Conservation (phyloP, 2,797 vertebrate genomes). For the Malacoraja senta region DNA sequence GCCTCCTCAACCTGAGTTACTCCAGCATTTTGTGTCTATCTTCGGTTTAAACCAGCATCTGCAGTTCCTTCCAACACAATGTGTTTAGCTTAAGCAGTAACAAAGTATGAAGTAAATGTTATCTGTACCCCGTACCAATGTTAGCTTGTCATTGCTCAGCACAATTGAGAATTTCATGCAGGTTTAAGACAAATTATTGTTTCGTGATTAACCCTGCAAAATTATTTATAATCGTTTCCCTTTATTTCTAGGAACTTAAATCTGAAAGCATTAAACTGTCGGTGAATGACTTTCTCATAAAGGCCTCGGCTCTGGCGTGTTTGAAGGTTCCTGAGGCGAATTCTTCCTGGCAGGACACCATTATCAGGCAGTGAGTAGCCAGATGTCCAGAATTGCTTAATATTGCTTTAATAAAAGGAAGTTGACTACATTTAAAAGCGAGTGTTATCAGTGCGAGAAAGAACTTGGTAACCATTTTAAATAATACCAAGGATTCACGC, state of each 20-base stretch:
- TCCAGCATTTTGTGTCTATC: too few species aligned
- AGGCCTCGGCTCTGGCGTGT: conserved; percentile 88
- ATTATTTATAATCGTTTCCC: not conserved
- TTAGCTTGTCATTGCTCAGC: not conserved
- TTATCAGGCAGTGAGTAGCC: conserved; percentile 88
- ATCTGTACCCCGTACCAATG: not conserved
- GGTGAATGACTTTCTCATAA: conserved; percentile 95
- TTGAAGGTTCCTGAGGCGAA: conserved; percentile 95
- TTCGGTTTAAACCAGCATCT: too few species aligned
- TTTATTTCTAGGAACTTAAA: conserved; percentile 71
- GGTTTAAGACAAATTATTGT: not conserved
- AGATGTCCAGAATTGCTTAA: not conserved
- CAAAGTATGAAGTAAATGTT: not conserved
- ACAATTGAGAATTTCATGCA: not conserved
- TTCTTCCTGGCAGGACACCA: conserved; percentile 95
- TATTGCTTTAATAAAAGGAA: not conserved
- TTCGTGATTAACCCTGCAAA: not conserved
- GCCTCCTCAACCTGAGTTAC: too few species aligned
- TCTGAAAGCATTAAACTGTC: conserved; percentile 83
- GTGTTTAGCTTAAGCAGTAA: not conserved
- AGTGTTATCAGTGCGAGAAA: not conserved
- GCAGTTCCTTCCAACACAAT: too few species aligned
- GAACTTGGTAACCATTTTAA: not conserved
- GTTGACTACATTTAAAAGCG: not conserved
- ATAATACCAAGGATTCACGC: not conserved